Evolutionary conservation across 1,140 invertebrate genomes (phyloP).

Genomic region (Pseudomyrmex sp.): DNA sequence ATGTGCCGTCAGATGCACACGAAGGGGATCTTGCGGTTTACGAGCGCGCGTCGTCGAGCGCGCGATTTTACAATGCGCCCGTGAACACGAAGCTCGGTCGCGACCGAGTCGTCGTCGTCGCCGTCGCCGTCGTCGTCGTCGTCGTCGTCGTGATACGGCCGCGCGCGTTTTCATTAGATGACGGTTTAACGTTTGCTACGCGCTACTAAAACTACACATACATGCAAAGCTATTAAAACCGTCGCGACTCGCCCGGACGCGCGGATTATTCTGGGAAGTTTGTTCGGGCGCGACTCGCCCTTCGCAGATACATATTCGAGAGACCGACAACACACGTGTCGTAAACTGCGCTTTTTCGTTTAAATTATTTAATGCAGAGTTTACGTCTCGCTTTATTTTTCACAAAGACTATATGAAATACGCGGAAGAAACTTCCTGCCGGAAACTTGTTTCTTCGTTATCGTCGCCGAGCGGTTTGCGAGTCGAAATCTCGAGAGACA

Average conservation of each 20-base stretch:
- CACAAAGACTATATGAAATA: neutral
- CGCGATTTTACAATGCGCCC: constrained; percentile 16
- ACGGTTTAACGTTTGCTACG: constrained; percentile 10
- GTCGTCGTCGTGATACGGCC: too few relatives aligned
- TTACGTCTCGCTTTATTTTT: neutral
- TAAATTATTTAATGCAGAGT: too few relatives aligned
- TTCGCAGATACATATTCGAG: too few relatives aligned
- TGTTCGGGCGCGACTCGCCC: neutral
- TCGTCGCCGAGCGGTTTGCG: neutral
- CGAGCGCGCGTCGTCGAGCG: neutral
- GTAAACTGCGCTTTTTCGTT: neutral
- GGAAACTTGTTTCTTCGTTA: neutral
- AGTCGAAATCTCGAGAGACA: constrained; percentile 10
- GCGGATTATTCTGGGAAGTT: neutral
- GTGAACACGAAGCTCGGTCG: constrained; percentile 23
- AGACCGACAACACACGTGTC: neutral
- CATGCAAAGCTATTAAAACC: neutral
- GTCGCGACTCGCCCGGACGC: neutral
- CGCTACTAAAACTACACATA: neutral
- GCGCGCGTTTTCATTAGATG: neutral
- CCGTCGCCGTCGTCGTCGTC: too few relatives aligned
- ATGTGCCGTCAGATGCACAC: constrained; percentile 7
- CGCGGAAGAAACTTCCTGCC: neutral
- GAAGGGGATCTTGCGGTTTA: constrained; percentile 3
- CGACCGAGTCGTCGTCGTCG: neutral